Evolutionary conservation across 2,113 vertebrate species (phyloP).

Genomic region (Brachypodius melanocephalos): DNA sequence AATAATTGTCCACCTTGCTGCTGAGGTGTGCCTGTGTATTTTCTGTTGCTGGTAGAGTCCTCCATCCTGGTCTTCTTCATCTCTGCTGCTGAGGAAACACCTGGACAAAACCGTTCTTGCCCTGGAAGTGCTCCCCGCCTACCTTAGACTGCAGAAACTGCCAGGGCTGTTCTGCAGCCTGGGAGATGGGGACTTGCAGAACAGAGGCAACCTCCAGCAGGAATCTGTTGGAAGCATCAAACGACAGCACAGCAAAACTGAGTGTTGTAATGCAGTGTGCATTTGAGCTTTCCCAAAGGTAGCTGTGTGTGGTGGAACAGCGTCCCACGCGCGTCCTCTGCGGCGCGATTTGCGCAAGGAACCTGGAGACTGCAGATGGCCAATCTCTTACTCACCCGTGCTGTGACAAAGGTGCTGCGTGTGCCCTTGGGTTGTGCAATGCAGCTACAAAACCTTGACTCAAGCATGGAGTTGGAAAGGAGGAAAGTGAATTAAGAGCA

Average conservation of each 20-base stretch:
- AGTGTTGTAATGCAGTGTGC: neutral
- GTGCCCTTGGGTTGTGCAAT: neutral
- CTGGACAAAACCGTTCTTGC: neutral
- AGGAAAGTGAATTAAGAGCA: neutral
- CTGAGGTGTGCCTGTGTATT: neutral
- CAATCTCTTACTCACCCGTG: neutral
- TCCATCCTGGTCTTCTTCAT: neutral
- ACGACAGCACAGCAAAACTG: neutral
- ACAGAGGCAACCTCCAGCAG: neutral
- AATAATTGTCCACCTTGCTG: neutral
- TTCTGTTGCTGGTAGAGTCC: neutral
- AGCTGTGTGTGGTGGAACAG: neutral
- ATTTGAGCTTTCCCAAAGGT: neutral
- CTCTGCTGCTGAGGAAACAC: neutral
- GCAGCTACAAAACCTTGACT: neutral
- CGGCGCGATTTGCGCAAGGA: neutral
- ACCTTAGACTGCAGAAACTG: neutral
- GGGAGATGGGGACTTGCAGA: neutral
- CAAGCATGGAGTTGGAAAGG: neutral
- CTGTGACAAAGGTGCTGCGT: neutral
- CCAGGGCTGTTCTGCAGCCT: rapidly evolving
- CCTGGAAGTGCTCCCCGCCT: neutral
- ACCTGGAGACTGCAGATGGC: neutral
- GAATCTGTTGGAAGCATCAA: neutral
- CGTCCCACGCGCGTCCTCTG: neutral